Evolutionary conservation across 2,113 vertebrate genomes (phyloP).

Genomic region (Coptodon bakossiorum): DNA sequence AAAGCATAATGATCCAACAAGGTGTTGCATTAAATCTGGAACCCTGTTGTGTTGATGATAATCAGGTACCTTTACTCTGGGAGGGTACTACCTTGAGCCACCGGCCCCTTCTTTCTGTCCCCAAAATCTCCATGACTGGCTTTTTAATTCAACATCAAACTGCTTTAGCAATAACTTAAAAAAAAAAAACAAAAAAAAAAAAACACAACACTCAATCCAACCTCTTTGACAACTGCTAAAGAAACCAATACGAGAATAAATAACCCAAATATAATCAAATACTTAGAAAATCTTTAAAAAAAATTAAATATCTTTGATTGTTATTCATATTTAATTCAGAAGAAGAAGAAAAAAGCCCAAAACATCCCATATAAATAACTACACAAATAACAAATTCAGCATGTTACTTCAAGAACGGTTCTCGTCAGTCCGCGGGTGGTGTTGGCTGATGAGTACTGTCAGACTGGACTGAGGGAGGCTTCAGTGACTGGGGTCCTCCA

Average conservation of each 20-base stretch:
- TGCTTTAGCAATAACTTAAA: constrained; percentile 38
- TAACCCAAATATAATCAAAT: constrained; percentile 58
- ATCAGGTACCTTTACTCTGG: not conserved
- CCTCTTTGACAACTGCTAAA: constrained; percentile 1
- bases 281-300: constrained; percentile 49
- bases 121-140: not conserved
- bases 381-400: constrained; percentile 5
- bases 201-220: constrained; percentile 10
- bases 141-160: not conserved
- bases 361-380: constrained; percentile 50
- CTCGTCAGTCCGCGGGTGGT: not conserved
- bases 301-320: constrained; percentile 67
- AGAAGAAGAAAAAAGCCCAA: not conserved
- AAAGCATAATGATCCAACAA: not conserved
- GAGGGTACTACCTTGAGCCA: not conserved
- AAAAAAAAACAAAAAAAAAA: not conserved
- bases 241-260: constrained; percentile 51
- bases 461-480: not conserved
- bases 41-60: not conserved
- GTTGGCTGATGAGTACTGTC: not conserved
- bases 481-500: not conserved
- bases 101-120: not conserved
- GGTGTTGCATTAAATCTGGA: not conserved
- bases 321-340: constrained; percentile 28
- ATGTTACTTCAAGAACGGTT: not conserved